Evolutionary conservation across 2,797 vertebrate species (phyloP).

Genomic region (Sciurus carolinensis): DNA sequence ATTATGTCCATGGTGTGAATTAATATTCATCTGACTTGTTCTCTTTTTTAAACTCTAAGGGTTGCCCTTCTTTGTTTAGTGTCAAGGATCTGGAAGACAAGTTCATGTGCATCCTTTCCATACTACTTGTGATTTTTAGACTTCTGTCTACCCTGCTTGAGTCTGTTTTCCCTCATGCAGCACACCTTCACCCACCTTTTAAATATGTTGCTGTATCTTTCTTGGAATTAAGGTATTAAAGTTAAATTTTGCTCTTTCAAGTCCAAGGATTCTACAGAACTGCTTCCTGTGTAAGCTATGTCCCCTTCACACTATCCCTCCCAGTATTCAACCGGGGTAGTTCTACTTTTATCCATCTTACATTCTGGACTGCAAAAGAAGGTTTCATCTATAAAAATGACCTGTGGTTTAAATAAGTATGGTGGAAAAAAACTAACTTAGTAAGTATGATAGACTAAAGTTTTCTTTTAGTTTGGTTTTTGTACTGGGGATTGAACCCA

Average conservation of each 20-base stretch:
- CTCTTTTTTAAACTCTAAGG: background rate
- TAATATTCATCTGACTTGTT: background rate
- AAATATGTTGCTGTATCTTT: background rate
- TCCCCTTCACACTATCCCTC: background rate
- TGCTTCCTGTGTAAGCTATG: background rate
- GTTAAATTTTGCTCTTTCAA: conserved; percentile 17
- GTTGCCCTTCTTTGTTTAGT: background rate
- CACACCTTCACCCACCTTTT: background rate
- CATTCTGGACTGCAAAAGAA: background rate
- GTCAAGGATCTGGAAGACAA: background rate
- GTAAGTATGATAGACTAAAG: background rate
- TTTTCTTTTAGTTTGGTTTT: no score
- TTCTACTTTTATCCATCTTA: background rate
- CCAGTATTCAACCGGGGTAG: background rate
- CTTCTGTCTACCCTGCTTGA: conserved; percentile 17
- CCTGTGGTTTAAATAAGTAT: background rate
- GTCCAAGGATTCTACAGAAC: background rate
- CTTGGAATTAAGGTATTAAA: background rate
- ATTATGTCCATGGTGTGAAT: background rate
- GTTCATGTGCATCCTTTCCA: background rate
- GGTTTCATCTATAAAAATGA: background rate
- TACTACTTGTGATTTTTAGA: background rate
- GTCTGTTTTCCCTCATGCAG: background rate
- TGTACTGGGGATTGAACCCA: no score
- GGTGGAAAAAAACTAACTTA: background rate